Evolutionary conservation across 1,140 invertebrate species (phyloP).

Genomic region (Papilio helenus): DNA sequence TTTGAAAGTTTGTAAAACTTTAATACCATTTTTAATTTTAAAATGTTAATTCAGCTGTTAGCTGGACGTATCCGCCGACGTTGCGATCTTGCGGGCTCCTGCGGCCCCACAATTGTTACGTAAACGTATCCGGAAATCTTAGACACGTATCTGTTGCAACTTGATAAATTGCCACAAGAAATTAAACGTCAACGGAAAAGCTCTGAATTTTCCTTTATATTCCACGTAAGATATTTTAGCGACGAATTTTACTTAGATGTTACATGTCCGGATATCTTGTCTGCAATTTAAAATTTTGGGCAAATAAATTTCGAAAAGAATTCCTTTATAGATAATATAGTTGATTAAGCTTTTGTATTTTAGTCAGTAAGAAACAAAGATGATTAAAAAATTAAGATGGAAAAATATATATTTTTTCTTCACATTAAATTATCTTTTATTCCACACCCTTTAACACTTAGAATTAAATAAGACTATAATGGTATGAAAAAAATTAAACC

Average conservation of each 20-base stretch:
- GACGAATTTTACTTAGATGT: constrained; percentile 28
- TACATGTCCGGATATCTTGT: constrained; percentile 16
- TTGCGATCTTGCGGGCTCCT: constrained; percentile 51
- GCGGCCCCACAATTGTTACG: constrained; percentile 59
- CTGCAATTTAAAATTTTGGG: constrained; percentile 15
- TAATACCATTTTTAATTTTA: constrained; percentile 16
- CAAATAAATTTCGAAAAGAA: neutral
- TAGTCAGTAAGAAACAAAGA: constrained; percentile 53
- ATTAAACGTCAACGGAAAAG: constrained; percentile 53
- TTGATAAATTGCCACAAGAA: constrained; percentile 68
- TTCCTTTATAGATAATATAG: constrained; percentile 43
- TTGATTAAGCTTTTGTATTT: constrained; percentile 49
- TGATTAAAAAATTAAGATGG: constrained; percentile 59
- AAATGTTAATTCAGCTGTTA: constrained; percentile 40
- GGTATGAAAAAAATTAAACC: too few relatives aligned
- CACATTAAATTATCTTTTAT: constrained; percentile 52
- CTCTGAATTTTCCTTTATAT: constrained; percentile 42
- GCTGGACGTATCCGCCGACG: constrained; percentile 65
- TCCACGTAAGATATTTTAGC: constrained; percentile 35
- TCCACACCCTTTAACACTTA: neutral
- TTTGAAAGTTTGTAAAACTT: constrained; percentile 7
- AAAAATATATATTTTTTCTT: constrained; percentile 72
- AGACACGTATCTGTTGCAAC: constrained; percentile 62
- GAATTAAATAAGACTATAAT: too few relatives aligned
- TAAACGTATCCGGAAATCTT: constrained; percentile 55